These are phyloP conservation scores for Diorhabda sublineata DNA, from an alignment of 1,140 invertebrate species.

Conservation along the genomic window DNA sequence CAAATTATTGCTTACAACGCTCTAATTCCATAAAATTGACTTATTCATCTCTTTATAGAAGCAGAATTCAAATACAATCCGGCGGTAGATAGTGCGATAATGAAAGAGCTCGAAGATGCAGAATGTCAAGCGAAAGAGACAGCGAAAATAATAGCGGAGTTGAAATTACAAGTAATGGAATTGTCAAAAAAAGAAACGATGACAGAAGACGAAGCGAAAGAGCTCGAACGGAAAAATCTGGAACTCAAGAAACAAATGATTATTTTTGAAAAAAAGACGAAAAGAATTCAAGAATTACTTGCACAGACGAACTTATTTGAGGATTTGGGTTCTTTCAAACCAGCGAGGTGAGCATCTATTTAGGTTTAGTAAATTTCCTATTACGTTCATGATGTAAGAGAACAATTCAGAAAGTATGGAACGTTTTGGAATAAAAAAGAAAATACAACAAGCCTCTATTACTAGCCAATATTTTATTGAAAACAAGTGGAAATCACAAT, in stretches of 20 bases:
- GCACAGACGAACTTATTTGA: conserved; percentile 37
- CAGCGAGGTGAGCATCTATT: background rate
- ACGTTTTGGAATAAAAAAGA: no score
- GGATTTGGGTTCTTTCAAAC: conserved; percentile 26
- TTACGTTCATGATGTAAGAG: no score
- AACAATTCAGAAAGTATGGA: no score
- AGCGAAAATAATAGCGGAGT: conserved; percentile 37
- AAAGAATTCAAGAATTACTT: conserved; percentile 39
- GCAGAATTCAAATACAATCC: conserved; percentile 27
- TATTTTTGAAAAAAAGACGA: conserved; percentile 43
- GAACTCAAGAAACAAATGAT: conserved; percentile 41
- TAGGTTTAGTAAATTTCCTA: no score
- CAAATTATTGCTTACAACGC: no score
- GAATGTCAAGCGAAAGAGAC: conserved; percentile 43
- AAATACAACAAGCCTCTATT: no score
- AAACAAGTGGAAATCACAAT: no score
- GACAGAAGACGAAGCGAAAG: conserved; percentile 37
- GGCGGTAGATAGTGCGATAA: conserved; percentile 33
- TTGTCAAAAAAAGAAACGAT: conserved; percentile 35
- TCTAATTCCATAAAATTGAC: no score
- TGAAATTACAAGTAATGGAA: conserved; percentile 39
- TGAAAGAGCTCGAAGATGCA: conserved; percentile 42
- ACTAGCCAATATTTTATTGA: no score
- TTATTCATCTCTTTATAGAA: no score
- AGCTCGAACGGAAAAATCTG: conserved; percentile 42